Percentiles rank a stretch among this genome's conserved stretches.
These are phyloP conservation scores for human (Homo sapiens) DNA, from an alignment of 2,113 vertebrate species.

Conservation along the genomic window GRCh38 chr21:18482501-18483000, in stretches of 20 bases:
- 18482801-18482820: neutral
- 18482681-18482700: neutral
- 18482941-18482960: neutral
- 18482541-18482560: neutral
- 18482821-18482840: neutral
- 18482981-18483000: neutral
- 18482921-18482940: neutral
- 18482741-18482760: neutral
- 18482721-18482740: neutral
- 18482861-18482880: neutral
- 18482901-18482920: neutral
- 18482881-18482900: neutral
- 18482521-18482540: neutral
- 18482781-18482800: neutral
- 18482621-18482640: neutral
- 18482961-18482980: neutral
- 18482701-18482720: neutral
- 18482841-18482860: neutral
- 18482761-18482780: neutral
- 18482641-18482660: neutral
- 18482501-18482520: neutral
- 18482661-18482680: neutral
- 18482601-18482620: neutral
- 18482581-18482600: neutral
- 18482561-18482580: neutral